Evolutionary conservation across 1,140 invertebrate species (phyloP), one percentile per base, ranked within the genome.

Genomic region (Agrilus planipennis): DNA sequence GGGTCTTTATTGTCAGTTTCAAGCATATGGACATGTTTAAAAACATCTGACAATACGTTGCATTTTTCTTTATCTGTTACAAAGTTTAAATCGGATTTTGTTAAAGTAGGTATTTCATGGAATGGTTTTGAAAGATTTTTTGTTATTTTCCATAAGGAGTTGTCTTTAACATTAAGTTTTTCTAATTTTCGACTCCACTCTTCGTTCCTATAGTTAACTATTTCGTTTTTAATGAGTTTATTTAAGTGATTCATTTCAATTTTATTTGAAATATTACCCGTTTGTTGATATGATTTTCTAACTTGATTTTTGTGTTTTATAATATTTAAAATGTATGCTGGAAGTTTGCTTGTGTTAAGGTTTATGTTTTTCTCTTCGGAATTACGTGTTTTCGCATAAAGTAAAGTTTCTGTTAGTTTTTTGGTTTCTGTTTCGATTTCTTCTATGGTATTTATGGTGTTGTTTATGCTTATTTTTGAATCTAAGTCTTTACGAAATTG

Each of bases 231-330:
- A 10, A 22, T 36, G 6, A 22, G 20, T 22, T 17, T 36, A 15
- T 17, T 36, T 10, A 22, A 10, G 10, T 7, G 5, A n/a, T 15
- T 21, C 23, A 27, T 10, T 38, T n/a, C 9, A 0, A 7, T n/a
- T 18, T 38, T 16, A 3, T 11, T 4, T 23, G 11, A 11, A n/a
- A 18, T 3, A 5, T 20, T 11, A 1, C 1, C 18, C 6, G 34
- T 38, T 23, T 25, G 31, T 39, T 44, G 42, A 11, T 20, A 44
- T 17, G 17, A 2, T 20, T 23, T 27, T 17, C 35, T 11, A 2
- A 11, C n/a, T 19, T 44, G 27, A 19, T 44, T 44, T 29, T 28
- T 37, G 20, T 6, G 4, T 36, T 36, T 22, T 3, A 42, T 42
- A 5, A 15, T 1, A 3, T 42, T 9, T 37, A 14, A 15, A 7